Percentiles rank a stretch among this genome's conserved stretches.
Conservation (phyloP, 2,797 vertebrate species). For the Cephalopachus bancanus region DNA sequence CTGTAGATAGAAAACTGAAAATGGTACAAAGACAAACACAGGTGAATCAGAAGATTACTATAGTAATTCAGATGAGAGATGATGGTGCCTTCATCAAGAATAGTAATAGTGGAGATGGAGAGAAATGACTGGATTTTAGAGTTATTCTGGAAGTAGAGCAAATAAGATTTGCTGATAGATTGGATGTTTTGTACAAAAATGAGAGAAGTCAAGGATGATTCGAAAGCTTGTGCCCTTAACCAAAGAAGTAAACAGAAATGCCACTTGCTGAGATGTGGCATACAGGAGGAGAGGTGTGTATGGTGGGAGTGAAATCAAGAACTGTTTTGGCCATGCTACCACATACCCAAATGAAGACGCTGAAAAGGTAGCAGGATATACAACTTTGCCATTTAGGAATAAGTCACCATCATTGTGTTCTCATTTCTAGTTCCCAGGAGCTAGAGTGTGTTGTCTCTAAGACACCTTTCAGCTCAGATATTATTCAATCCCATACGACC, state of each 20-base stretch:
- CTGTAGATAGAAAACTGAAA: conserved; percentile 41
- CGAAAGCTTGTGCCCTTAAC: conserved; percentile 36
- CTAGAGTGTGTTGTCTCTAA: background rate
- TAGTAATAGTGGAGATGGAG: background rate
- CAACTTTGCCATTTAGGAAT: background rate
- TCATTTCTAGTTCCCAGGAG: conserved; percentile 24
- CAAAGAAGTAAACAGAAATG: conserved; percentile 39
- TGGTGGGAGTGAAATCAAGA: conserved; percentile 14
- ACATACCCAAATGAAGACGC: conserved; percentile 1
- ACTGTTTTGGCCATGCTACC: background rate
- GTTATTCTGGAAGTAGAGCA: background rate
- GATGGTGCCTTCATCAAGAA: conserved; percentile 4
- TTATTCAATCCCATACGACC: background rate
- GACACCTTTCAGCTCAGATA: conserved; percentile 12
- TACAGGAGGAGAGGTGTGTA: background rate
- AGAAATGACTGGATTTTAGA: background rate
- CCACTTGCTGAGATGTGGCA: background rate
- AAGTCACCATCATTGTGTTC: background rate
- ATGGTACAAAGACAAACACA: conserved; percentile 15
- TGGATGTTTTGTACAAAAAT: background rate
- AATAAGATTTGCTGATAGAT: background rate
- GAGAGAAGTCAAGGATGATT: conserved; percentile 35
- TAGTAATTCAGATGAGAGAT: background rate
- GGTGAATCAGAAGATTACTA: background rate
- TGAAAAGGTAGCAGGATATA: conserved; percentile 8